Evolutionary conservation across 1,140 invertebrate species (phyloP).

Genomic region (Drosophila auraria): DNA sequence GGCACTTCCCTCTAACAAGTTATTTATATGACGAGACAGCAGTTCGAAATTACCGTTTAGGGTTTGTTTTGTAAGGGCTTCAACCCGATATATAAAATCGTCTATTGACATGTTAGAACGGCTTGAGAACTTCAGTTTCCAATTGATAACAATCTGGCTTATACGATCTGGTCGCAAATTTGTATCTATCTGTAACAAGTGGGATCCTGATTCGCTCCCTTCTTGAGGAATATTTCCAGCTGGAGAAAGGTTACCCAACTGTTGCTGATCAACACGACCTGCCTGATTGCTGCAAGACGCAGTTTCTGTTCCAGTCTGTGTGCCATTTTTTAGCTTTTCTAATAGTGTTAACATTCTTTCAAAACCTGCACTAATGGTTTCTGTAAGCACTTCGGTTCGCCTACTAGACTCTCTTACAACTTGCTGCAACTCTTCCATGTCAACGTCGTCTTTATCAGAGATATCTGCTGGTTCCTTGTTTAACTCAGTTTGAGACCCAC

Average conservation of each 20-base stretch:
- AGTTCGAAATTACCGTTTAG: conserved; percentile 6
- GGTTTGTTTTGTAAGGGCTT: conserved; percentile 9
- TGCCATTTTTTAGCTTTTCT: background rate
- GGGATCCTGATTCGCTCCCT: background rate
- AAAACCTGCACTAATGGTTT: background rate
- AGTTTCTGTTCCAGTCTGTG: background rate
- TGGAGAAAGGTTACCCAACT: background rate
- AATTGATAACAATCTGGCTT: conserved; percentile 11
- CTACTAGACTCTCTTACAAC: no score
- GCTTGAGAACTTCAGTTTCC: background rate
- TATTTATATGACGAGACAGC: background rate
- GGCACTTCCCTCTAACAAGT: conserved; percentile 15
- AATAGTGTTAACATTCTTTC: background rate
- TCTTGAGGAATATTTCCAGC: background rate
- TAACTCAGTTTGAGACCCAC: no score
- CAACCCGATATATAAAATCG: conserved; percentile 2
- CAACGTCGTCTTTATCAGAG: no score
- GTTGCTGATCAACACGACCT: background rate
- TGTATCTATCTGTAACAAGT: background rate
- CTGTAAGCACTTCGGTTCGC: background rate
- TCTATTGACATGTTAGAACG: conserved; percentile 2
- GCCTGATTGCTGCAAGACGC: background rate
- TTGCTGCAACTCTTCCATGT: no score
- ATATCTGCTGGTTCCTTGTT: no score
- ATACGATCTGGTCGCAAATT: background rate